Evolutionary conservation across 2,888 invertebrate genomes (phyloP), one percentile per base, ranked within the genome.

Genomic region (Agrotis puta): DNA sequence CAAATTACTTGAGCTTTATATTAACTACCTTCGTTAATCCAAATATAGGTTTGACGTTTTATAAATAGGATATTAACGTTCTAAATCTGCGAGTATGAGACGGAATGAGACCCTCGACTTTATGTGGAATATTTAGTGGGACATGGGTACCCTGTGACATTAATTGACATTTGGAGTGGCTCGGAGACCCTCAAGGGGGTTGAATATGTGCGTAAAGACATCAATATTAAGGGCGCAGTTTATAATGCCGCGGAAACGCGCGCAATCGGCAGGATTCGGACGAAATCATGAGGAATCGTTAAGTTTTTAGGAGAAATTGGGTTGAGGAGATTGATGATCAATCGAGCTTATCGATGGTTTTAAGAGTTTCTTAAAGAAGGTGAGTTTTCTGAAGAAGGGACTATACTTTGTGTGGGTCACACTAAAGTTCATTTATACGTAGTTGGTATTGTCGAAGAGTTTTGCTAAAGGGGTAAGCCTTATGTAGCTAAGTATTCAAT

Each of bases 131-230:
- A 85, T 87, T 85, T 80, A 84, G 79, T 74, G 70, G 74, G 74
- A 74, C 72, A 53, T 48, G 81, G 76, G 77, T 75, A 75, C 57
- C 61, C 67, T 48, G 77, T 84, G 85, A 85, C 85, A 81, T 84
- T 88, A 88, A 88, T 88, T 88, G 88, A 88, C 88, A 88, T 87
- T 84, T 82, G 79, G 82, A 87, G 83, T 74, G 84, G 76, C 71
- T 68, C 64, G 63, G 78, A 48, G 68, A 74, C 84, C 73, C 86
- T 79, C 77, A 43, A 64, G 82, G 79, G 82, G 81, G 73, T 78
- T 61, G 68, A 69, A 72, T 81, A 72, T 83, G 80, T 85, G 81
- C 71, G 64, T 59, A 48, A 61, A 65, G 64, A 74, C 80, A 82
- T 77, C 50, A 70, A 85, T 79, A 73, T 84, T 79, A 74, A 74